Conservation (phyloP, 2,888 invertebrate genomes). For the Hemistola chrysoprasaria region DNA sequence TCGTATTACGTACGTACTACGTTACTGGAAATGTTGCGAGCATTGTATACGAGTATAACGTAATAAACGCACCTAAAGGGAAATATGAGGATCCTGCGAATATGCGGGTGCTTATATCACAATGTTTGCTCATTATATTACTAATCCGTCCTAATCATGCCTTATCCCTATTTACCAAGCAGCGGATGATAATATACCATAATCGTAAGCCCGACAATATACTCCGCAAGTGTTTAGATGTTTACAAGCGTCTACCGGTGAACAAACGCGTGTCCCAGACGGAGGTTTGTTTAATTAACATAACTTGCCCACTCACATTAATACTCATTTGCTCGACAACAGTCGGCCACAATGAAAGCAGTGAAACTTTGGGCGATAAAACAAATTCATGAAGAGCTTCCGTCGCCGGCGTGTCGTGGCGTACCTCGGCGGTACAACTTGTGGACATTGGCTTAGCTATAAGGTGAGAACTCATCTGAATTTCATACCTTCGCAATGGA, state of each 20-base stretch:
- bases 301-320: slow-evolving; percentile 52
- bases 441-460: slow-evolving; percentile 14
- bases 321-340: slow-evolving; percentile 45
- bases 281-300: slow-evolving; percentile 59
- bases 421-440: slow-evolving; percentile 23
- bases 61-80: not conserved
- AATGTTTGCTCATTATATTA: slow-evolving; percentile 7
- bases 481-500: slow-evolving; percentile 11
- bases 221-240: slow-evolving; percentile 27
- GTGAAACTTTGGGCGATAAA: slow-evolving; percentile 36
- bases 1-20: slow-evolving; percentile 15
- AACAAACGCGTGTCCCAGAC: slow-evolving; percentile 32
- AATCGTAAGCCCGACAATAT: slow-evolving; percentile 17
- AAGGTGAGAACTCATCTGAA: slow-evolving; percentile 22
- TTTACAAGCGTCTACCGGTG: slow-evolving; percentile 34
- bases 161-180: slow-evolving; percentile 4
- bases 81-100: no score
- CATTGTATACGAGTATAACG: slow-evolving; percentile 2
- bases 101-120: not conserved
- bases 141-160: slow-evolving; percentile 1
- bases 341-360: slow-evolving; percentile 46
- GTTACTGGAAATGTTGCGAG: slow-evolving; percentile 7
- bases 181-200: slow-evolving; percentile 7
- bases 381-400: slow-evolving; percentile 33
- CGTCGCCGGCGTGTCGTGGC: slow-evolving; percentile 24